Evolutionary conservation across 2,113 vertebrate genomes (phyloP), one percentile per base, ranked within the genome.

Genomic region (Caranx melampygus): DNA sequence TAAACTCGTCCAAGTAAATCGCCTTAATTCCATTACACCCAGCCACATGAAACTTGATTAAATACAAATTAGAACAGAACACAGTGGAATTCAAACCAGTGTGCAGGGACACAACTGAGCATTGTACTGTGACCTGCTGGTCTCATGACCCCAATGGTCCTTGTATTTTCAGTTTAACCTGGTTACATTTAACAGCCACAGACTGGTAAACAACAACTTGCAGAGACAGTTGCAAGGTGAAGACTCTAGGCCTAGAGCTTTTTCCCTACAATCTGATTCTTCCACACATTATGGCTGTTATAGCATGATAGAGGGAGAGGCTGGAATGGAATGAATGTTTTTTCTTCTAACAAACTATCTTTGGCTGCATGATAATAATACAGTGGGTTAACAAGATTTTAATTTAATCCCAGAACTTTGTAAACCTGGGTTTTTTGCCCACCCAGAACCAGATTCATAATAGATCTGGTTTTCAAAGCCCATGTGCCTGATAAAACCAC

Each of bases 71-170:
- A 37, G 37, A 68, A 13, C 20, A 49, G 67, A 74, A 78, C 45
- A 34, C 51, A 21, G 63, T 35, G 42, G 44, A 85, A 78, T 78
- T 65, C n/a, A 82, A 33, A 51, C 62, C 62, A 51, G 66, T 73
- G 59, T 65, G 45, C 10, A 61, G 47, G 72, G 45, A 81, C 67
- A 75, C 16, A 58, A 47, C 31, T 14, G 49, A 60, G 40, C 57
- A 60, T 74, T 85, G 78, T 75, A 35, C 66, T 35, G 20, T 26
- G 63, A 63, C 61, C 60, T 42, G 55, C 31, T 6, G 15, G 63
- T 72, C 87, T 73, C 83, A 80, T 87, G 88, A 90, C 69, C 75
- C 45, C 49, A 72, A 83, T 70, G 33, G 44, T 4, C 20, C 26
- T 20, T 18, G 60, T 52, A 13, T 45, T 47, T 74, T 61, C 42